phyloP scores from a whole-genome alignment of 2,888 invertebrate species.

The Muscina levida region DNA sequence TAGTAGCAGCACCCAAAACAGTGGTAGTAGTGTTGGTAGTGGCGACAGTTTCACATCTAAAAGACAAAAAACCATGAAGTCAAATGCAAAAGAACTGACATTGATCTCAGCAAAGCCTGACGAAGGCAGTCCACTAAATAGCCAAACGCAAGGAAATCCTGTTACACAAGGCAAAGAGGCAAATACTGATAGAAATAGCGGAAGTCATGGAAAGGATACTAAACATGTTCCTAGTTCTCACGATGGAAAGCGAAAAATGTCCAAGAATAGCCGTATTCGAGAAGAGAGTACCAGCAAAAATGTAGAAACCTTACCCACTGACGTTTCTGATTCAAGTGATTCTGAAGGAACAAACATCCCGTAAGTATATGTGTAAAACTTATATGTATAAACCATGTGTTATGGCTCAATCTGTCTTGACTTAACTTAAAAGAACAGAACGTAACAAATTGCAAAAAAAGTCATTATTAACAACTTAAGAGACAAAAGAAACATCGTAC shows the following conservation, averaged over 20 bases:
- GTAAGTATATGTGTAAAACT: constrained; percentile 80
- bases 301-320: constrained; percentile 83
- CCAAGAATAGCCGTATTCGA: constrained; percentile 75
- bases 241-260: constrained; percentile 75
- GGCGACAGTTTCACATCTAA: constrained; percentile 61
- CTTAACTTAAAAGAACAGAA: too few species aligned
- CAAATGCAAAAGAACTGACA: constrained; percentile 76
- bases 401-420: too few species aligned
- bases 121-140: constrained; percentile 63
- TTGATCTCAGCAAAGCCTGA: constrained; percentile 74
- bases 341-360: constrained; percentile 86
- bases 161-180: constrained; percentile 45
- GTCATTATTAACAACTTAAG: too few species aligned
- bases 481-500: too few species aligned
- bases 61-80: constrained; percentile 69
- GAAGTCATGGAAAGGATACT: constrained; percentile 45
- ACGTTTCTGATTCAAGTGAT: constrained; percentile 90
- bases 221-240: constrained; percentile 52
- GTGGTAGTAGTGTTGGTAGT: constrained; percentile 72
- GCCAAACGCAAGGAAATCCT: constrained; percentile 35
- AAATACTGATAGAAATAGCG: constrained; percentile 37
- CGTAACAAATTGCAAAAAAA: too few species aligned
- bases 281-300: constrained; percentile 75
- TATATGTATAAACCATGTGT: not conserved
- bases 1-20: constrained; percentile 70